These are phyloP conservation scores for Lordiphosa mommai DNA, from an alignment of 1,140 invertebrate genomes.

Conservation along the genomic window DNA sequence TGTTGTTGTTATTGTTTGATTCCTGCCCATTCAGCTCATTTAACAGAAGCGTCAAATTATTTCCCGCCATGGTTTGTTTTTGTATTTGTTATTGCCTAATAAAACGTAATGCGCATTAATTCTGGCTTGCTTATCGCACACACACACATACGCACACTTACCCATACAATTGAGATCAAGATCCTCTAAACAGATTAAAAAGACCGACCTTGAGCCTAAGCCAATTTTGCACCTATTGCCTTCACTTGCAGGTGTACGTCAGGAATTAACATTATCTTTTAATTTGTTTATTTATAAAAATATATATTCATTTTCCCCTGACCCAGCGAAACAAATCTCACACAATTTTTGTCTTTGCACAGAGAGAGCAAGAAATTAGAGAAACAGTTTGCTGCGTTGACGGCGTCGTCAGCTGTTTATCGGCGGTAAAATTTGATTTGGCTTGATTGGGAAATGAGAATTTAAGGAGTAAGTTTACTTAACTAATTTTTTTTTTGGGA, in stretches of 20 bases:
- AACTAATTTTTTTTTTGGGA: no score
- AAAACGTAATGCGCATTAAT: constrained; percentile 13
- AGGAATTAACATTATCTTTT: neutral
- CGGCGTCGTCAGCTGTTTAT: no score
- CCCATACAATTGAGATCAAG: neutral
- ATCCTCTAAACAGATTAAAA: neutral
- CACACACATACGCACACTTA: neutral
- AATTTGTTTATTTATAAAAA: neutral
- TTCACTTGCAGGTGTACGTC: neutral
- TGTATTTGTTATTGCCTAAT: neutral
- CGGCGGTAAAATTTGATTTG: no score
- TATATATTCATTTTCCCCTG: no score
- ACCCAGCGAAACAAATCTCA: neutral
- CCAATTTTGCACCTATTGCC: neutral
- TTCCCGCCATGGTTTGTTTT: neutral
- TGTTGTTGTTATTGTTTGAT: neutral
- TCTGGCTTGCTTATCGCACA: constrained; percentile 6
- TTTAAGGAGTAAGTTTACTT: no score
- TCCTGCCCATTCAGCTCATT: neutral
- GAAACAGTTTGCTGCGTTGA: no score
- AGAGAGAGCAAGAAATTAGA: no score
- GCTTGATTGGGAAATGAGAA: no score
- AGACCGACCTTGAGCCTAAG: neutral
- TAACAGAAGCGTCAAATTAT: neutral
- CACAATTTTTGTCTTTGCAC: neutral